Percentiles rank a stretch among this genome's conserved stretches.
Evolutionary conservation across 2,113 vertebrate genomes (phyloP).

Genomic region (Carettochelys insculpta): DNA sequence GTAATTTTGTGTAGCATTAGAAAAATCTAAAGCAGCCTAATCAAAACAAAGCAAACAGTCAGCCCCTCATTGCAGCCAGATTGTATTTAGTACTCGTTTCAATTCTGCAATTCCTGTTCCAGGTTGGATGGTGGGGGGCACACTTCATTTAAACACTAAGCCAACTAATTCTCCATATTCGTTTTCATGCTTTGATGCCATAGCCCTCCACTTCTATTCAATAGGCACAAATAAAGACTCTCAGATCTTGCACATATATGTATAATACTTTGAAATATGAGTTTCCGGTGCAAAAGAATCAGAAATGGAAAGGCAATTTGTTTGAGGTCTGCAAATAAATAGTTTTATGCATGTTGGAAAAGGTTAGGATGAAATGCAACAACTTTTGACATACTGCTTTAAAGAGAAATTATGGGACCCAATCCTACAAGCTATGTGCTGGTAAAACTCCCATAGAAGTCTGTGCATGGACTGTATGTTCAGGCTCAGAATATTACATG

Average conservation of each 20-base stretch:
- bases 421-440: neutral
- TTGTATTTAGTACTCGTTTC: neutral
- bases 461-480: neutral
- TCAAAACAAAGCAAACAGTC: neutral
- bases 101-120: neutral
- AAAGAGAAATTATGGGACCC: neutral
- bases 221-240: rapidly evolving
- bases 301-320: neutral
- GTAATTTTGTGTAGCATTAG: neutral
- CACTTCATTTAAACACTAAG: neutral
- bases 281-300: neutral
- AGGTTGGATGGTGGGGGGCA: neutral
- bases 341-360: neutral
- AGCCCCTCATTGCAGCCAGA: neutral
- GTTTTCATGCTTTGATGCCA: neutral
- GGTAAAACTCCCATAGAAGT: neutral
- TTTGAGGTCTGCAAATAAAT: neutral
- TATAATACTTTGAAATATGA: neutral
- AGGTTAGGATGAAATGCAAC: neutral
- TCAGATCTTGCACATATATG: neutral
- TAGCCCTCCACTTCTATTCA: neutral
- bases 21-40: neutral
- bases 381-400: rapidly evolving
- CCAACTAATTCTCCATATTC: neutral
- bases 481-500: neutral